Base-by-base conservation (phyloP, 2,113 vertebrate species). In the Beaufortia kweichowensis region DNA sequence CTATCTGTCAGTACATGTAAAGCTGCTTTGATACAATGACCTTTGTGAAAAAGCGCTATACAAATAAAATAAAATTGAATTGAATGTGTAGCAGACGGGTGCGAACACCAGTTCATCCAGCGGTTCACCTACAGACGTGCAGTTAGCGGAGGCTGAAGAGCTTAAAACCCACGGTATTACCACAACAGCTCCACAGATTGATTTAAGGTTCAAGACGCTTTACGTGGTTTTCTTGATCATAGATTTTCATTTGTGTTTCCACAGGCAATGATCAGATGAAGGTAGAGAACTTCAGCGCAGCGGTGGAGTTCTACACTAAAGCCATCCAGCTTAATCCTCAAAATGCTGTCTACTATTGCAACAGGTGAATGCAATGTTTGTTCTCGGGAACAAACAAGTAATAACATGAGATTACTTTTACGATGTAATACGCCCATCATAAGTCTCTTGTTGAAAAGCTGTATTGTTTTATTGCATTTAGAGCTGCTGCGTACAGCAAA, bases 231-330 rank as follows among this genome's bases (percentile, higher is more conserved):
- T 46, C 10, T 43, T 24, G 19, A 12, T 31, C 4, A 61, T 29
- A 70, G 28, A 23, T 69, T 5, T 55, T 28, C 50, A 29, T 48
- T 8, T 43, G 6, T 61, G 24, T 61, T 31, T 19, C 33, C 62
- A 4, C 53, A 99, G 97, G 97, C 3, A 99, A 99, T 0, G 96
- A 98, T 56, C 96, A 98, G 39, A 99, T 99, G 97, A 98, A 96
- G 77, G 90, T 92, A 10, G 97, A 99, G 1, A 97, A 98, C 85
- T 98, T 94, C 0, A 90, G 92, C 23, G 94, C 93, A 0, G 96
- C 97, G 0, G 92, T 98, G 21, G 92, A 92, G 63, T 96, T 95
- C 83, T 99, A 99, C 29, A 95, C 95, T 0, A 95, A 95, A 88
- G 97, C 97, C 76, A 96, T 99, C 3, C 91, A 94, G 39, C 79